Evolutionary conservation across 1,140 invertebrate genomes (phyloP).

Genomic region (Aphaenogaster ashmeadi): DNA sequence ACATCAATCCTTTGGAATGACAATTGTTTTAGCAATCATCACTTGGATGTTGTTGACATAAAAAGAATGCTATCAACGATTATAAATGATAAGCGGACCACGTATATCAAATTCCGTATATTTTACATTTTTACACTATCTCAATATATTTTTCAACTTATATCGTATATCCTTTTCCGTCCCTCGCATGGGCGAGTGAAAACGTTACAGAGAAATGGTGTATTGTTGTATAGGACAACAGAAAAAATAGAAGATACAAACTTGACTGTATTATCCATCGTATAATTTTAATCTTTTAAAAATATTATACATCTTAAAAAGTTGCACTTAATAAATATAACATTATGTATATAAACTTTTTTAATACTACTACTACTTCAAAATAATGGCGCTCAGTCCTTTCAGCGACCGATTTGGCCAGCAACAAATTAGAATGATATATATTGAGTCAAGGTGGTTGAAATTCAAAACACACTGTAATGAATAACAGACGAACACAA

Average conservation of each 20-base stretch:
- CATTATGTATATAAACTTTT: neutral
- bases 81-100: constrained; percentile 14
- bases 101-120: neutral
- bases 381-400: no score
- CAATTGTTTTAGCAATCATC: constrained; percentile 46
- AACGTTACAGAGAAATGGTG: neutral
- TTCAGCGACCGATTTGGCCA: no score
- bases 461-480: no score
- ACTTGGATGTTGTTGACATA: constrained; percentile 50
- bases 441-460: no score
- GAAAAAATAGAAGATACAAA: neutral
- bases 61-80: constrained; percentile 6
- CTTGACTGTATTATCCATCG: neutral
- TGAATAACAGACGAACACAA: no score
- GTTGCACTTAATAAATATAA: neutral
- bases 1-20: neutral
- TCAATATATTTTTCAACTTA: constrained; percentile 27
- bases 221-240: neutral
- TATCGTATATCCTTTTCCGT: neutral
- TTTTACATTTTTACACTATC: constrained; percentile 39
- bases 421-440: no score
- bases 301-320: constrained; percentile 13
- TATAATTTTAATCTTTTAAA: constrained; percentile 13
- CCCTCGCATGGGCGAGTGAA: neutral
- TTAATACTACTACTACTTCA: no score